Conservation (phyloP, 2,888 invertebrate genomes). For the Nysson spinosus region DNA sequence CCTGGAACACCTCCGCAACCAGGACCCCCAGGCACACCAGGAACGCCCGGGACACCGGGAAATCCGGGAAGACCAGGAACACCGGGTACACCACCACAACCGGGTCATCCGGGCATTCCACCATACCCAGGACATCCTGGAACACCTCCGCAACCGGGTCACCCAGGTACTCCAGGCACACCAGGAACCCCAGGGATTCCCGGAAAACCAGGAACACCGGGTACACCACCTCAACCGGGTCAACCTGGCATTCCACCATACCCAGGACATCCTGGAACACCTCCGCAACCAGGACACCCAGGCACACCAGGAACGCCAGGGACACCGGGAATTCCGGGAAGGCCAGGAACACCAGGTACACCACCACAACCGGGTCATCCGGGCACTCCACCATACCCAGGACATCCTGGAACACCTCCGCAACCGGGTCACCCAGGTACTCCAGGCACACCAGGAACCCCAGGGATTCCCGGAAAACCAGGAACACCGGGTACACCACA, state of each 20-base stretch:
- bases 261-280: too few relatives aligned
- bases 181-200: too few relatives aligned
- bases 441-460: slow-evolving; percentile 52
- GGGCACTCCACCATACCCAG: slow-evolving; percentile 56
- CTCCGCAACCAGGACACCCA: too few relatives aligned
- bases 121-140: slow-evolving; percentile 54
- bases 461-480: slow-evolving; percentile 57
- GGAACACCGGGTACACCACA: slow-evolving; percentile 50
- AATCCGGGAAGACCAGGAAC: slow-evolving; percentile 53
- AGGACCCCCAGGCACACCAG: slow-evolving; percentile 53
- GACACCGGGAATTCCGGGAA: slow-evolving; percentile 37
- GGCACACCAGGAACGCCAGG: too few relatives aligned
- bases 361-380: slow-evolving; percentile 41
- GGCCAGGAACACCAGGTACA: slow-evolving; percentile 46
- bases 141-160: slow-evolving; percentile 50
- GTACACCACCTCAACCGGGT: too few relatives aligned
- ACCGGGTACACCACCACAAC: slow-evolving; percentile 43
- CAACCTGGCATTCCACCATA: too few relatives aligned
- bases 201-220: too few relatives aligned
- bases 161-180: too few relatives aligned
- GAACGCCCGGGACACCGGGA: slow-evolving; percentile 54
- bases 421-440: slow-evolving; percentile 51
- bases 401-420: slow-evolving; percentile 35
- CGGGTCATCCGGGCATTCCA: slow-evolving; percentile 13
- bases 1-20: too few relatives aligned